These are phyloP conservation scores for Archilochus colubris DNA, from an alignment of 2,113 vertebrate species.

Conservation along the genomic window DNA sequence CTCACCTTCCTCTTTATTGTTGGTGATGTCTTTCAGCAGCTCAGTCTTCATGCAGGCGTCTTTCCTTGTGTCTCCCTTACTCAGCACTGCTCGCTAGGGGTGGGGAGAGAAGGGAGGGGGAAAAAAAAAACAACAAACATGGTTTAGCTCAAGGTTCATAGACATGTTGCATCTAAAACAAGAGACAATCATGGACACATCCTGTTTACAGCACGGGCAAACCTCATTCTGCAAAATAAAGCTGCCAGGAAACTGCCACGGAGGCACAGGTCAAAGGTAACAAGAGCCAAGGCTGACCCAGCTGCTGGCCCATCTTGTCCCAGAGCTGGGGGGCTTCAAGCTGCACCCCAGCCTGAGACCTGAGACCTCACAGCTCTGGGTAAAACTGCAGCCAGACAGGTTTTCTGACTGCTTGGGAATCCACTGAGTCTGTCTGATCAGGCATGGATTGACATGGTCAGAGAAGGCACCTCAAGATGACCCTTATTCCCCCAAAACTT, in stretches of 20 bases:
- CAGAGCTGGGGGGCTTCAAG: neutral
- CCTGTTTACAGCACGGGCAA: constrained; percentile 25
- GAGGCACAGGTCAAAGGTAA: constrained; percentile 36
- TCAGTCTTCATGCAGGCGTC: constrained; percentile 78
- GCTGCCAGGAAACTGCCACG: constrained; percentile 35
- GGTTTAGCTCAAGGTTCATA: neutral
- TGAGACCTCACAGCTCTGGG: neutral
- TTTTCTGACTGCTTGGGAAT: neutral
- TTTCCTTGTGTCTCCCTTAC: constrained; percentile 74
- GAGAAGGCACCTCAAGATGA: neutral
- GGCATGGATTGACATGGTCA: rapidly evolving
- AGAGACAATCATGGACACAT: constrained; percentile 22
- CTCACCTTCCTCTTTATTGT: constrained; percentile 81
- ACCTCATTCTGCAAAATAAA: neutral
- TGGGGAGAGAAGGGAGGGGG: neutral
- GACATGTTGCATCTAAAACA: neutral
- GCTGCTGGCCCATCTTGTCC: neutral
- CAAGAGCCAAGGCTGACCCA: neutral
- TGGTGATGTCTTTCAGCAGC: constrained; percentile 77
- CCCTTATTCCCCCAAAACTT: neutral
- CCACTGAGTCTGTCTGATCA: neutral
- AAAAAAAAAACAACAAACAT: neutral
- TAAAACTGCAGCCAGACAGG: neutral
- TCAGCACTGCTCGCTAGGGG: constrained; percentile 67
- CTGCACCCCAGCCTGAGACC: neutral